Base-by-base conservation (phyloP, 2,888 invertebrate genomes). In the Mimas tiliae region DNA sequence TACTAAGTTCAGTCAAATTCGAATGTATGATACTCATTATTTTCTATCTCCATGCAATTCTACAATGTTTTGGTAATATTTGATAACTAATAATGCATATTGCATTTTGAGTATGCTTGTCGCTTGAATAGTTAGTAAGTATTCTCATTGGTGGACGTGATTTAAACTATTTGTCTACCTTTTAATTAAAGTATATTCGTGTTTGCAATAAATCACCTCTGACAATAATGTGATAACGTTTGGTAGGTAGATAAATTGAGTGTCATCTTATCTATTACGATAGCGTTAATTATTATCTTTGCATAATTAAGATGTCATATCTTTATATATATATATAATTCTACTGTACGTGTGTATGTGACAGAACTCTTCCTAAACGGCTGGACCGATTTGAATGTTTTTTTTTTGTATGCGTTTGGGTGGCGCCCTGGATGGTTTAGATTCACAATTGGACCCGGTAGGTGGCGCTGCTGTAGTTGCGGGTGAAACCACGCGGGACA, bases 81-180 rank as follows among this genome's bases (percentile, higher is more conserved):
- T 45, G 12, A 45, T 50, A 19, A 50, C 9, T 19, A 19, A 50
- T 19, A 19, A 50, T 19, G 11, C 50, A 19, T 19, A 50, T 16
- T 16, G 16, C 19, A 50, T 19, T 45, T 19, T 21, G 19, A 12
- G 19, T 50, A 19, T 50, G 38, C 50, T 33, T 33, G 33, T 53
- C 14, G 33, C 52, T 53, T 53, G 27, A 53, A 27, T 53, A 52
- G 27, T 33, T 33, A n/a, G 34, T 45, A 11, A 27, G 45, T 16
- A 9, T 55, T 7, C 34, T 55, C 55, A 38, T 55, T 38, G 34
- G 34, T 34, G 16, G 34, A 53, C 14, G 16, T 38, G 9, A 55
- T 38, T 9, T 55, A 1, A 55, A 6, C 8, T 55, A 55, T 55
- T 34, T 55, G 38, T 55, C 38, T 55, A 55, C 34, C 55, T 33